Evolutionary conservation across 2,888 invertebrate genomes (phyloP), one percentile per base, ranked within the genome.

Genomic region (Heliconius ethilla): DNA sequence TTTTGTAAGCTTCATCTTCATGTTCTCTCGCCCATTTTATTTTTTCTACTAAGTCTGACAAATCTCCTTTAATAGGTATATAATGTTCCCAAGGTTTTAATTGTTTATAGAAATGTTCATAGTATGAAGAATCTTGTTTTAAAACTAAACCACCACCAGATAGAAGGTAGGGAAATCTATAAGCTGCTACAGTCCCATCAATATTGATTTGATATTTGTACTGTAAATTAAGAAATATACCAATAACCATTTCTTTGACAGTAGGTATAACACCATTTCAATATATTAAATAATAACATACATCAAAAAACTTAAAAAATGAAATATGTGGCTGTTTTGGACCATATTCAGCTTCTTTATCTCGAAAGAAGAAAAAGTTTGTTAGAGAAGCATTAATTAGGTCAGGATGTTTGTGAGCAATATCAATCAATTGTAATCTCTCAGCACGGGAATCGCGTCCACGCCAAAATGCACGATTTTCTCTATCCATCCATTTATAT

Each of bases 121-220:
- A 98, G 91, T 98, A 99, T n/a, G 96, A 95, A 0, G 99, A 99
- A 40, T 97, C 96, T 91, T 99, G 99, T 92, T 99, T 99, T 22
- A 99, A 95, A 22, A 99, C 96, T 79, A 98, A 91, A 0, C 98
- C 96, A 85, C 98, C 97, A 2, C 99, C 99, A 69, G 96, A 97
- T 81, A 99, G 91, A 29, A 99, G 95, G 89, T 98, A 99, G 0
- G 99, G 99, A 82, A 99, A 95, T 81, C 99, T 95, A 90, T 99
- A 99, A 0, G 99, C 98, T 29, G 99, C 99, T 25, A 99, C 99
- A 63, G 99, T 98, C 25, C 99, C 99, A 94, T 99, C 99, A 77
- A 99, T 95, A 86, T 97, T 98, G 51, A 99, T 90, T 92, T 98
- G 98, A 90, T 99, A 99, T 94, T 99, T 99, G 89, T 97, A 98